A percentile compares a stretch with the other conserved stretches of the same genome.
Conservation (phyloP, 2,888 invertebrate genomes). For the Leptopilina syphax region DNA sequence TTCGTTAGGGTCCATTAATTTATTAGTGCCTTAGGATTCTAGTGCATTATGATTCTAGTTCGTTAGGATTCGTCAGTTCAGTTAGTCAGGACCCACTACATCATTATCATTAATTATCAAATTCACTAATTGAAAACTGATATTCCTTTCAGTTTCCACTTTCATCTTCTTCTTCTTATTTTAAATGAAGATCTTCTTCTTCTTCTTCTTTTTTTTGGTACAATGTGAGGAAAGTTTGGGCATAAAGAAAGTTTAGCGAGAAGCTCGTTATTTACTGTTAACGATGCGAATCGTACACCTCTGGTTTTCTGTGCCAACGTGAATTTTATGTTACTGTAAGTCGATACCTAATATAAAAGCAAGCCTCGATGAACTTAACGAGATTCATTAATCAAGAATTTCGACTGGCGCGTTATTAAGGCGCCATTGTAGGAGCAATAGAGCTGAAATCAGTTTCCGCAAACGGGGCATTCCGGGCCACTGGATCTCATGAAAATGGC, state of each 20-base stretch:
- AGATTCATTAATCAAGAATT: conserved; percentile 41
- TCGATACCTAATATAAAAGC: conserved; percentile 36
- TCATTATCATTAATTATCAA: no score
- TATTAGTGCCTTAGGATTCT: no score
- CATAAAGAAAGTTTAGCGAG: background rate
- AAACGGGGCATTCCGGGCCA: conserved; percentile 8
- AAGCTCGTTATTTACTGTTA: conserved; percentile 29
- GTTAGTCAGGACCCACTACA: no score
- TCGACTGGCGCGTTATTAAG: conserved; percentile 47
- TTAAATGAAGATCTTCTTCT: no score
- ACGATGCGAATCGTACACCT: background rate
- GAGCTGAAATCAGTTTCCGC: conserved; percentile 49
- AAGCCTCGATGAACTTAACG: conserved; percentile 32
- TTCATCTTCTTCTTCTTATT: no score
- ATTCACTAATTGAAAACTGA: no score
- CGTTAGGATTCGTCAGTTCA: no score
- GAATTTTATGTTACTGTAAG: conserved; percentile 26
- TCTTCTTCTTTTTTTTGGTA: background rate
- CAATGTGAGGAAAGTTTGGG: background rate
- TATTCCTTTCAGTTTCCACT: no score
- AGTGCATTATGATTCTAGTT: no score
- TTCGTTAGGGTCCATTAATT: no score
- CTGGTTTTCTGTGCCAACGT: conserved; percentile 21
- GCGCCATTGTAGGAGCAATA: conserved; percentile 53
- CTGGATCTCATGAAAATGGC: conserved; percentile 40